A percentile compares a stretch with the other conserved stretches of the same genome.
Conservation (phyloP, 2,113 vertebrate genomes). For the Leucosticte australis region DNA sequence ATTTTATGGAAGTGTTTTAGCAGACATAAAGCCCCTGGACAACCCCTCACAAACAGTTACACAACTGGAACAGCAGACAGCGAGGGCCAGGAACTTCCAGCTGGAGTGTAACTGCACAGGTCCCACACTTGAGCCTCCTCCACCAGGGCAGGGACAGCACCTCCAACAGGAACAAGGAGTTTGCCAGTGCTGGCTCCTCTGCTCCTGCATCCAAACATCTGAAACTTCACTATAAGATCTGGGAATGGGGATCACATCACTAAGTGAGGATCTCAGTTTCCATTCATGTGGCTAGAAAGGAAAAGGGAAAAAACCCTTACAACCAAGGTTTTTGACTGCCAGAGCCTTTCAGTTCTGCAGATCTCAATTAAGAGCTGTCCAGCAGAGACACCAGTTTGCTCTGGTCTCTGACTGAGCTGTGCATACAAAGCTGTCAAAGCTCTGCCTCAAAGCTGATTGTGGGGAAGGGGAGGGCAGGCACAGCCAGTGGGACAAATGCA, state of each 20-base stretch:
- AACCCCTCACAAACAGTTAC: background rate
- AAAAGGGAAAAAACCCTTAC: background rate
- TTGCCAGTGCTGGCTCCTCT: background rate
- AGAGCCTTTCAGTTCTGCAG: background rate
- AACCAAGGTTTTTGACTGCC: background rate
- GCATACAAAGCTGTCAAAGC: background rate
- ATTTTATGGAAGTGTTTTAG: background rate
- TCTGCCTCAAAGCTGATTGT: background rate
- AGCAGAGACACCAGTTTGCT: background rate
- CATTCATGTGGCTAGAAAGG: background rate
- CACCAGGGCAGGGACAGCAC: background rate
- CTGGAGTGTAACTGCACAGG: background rate
- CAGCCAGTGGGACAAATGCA: background rate
- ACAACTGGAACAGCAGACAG: background rate
- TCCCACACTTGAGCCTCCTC: background rate
- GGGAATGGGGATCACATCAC: background rate
- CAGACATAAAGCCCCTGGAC: background rate
- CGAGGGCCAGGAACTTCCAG: accelerated
- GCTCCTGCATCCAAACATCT: background rate
- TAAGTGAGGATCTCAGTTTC: background rate
- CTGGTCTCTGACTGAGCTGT: background rate
- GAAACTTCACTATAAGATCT: background rate
- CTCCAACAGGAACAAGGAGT: background rate
- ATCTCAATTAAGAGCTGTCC: background rate
- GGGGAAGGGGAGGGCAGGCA: background rate